Conservation (phyloP, 1,140 invertebrate species). For the Anadara kagoshimensis region DNA sequence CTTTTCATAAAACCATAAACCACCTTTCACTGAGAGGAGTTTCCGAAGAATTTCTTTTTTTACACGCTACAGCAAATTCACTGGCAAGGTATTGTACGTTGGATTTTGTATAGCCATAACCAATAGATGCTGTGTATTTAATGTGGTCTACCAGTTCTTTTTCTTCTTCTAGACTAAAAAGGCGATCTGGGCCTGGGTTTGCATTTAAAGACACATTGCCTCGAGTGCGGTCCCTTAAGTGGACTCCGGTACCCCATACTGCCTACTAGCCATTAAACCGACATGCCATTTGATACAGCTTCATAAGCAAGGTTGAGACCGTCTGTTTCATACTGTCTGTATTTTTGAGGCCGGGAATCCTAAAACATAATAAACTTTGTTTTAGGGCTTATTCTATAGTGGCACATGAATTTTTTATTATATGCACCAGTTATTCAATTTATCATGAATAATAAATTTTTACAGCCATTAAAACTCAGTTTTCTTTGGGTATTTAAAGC, state of each 20-base stretch:
- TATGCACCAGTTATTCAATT: too few species aligned
- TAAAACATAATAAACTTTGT: too few species aligned
- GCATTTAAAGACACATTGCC: conserved; percentile 4
- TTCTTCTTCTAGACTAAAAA: background rate
- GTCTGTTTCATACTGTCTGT: too few species aligned
- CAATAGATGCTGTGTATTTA: conserved; percentile 1
- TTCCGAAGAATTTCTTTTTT: background rate
- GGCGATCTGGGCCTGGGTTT: background rate
- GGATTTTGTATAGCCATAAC: background rate
- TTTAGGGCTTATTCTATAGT: too few species aligned
- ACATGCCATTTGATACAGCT: too few species aligned
- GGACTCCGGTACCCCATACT: too few species aligned
- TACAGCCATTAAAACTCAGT: background rate
- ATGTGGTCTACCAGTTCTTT: conserved; percentile 7
- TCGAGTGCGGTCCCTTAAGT: background rate
- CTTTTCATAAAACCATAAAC: conserved; percentile 3
- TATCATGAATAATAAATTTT: too few species aligned
- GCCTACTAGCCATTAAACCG: background rate
- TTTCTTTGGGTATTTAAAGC: background rate
- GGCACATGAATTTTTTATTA: too few species aligned
- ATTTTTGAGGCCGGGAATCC: too few species aligned
- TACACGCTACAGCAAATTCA: background rate
- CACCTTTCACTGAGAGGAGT: background rate
- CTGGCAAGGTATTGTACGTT: background rate
- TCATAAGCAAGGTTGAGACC: too few species aligned